Base-by-base conservation (phyloP, 2,797 vertebrate genomes). In the Myotis pilosus region DNA sequence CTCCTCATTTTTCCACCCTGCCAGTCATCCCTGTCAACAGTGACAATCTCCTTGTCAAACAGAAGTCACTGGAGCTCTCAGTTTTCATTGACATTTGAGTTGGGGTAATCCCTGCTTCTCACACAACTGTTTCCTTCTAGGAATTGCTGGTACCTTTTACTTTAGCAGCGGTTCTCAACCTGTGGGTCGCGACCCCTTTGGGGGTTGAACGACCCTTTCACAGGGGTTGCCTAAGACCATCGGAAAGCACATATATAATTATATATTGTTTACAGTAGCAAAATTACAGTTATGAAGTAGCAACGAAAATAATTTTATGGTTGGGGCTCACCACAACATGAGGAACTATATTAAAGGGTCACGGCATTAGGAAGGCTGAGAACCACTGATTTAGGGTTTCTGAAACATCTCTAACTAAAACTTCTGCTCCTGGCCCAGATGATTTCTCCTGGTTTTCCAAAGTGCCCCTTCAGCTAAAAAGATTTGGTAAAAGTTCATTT, bases 11-110 rank as follows among this genome's bases (percentile, higher is more conserved):
- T 93, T 76, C 94, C 91, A 79, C 38, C n/a, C 82, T 92, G 90
- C 83, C 93, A 95, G 86, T 96, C 88, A 94, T 68, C 41, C 62
- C 82, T 94, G 93, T 95, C 95, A 95, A 86, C 53, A 81, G 41
- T 75, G 82, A 96, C 94, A 93, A 86, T 79, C 74, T 95, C 47
- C 86, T 90, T 93, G 93, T 96, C 96, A 96, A 95, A 95, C 82
- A 95, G 79, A 96, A 96, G 92, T 80, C 92, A 85, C n/a, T 72
- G 0, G 9, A 55, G 57, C 64, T 95, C 79, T 96, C 92, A 41
- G 79, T 86, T 96, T 96, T 91, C 96, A 86, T 36, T 72, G 66
- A 84, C 44, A 25, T 91, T 90, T 95, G 76, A 85, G 82, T 47
- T 82, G 53, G 55, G 91, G 74, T 96, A 96, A 97, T 95, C 82